Evolutionary conservation across 2,888 invertebrate genomes (phyloP).

Genomic region (Ophion ventricosus): DNA sequence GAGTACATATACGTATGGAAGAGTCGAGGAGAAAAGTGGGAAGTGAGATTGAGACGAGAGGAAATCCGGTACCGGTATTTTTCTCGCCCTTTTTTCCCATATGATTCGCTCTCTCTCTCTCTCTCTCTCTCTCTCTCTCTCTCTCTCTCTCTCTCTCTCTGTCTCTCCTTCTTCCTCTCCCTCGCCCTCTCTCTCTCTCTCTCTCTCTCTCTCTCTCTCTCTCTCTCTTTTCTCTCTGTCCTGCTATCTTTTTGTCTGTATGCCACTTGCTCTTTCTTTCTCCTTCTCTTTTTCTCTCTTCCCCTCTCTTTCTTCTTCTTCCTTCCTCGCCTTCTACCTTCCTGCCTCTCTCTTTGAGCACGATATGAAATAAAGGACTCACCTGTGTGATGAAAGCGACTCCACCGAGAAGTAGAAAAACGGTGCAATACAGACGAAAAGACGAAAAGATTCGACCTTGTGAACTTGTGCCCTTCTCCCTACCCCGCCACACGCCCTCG

Average conservation of each 20-base stretch:
- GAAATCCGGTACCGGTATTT: slow-evolving; percentile 35
- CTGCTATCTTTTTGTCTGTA: background rate
- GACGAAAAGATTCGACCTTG: slow-evolving; percentile 55
- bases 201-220: slow-evolving; percentile 5
- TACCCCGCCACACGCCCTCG: background rate
- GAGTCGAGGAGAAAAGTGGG: slow-evolving; percentile 8
- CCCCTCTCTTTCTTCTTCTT: background rate
- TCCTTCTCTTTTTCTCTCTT: too few relatives aligned
- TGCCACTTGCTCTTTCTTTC: background rate
- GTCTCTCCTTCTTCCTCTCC: background rate
- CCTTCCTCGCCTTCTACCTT: background rate
- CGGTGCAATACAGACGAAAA: slow-evolving; percentile 45
- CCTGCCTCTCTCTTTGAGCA: slow-evolving; percentile 16
- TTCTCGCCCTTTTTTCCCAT: too few relatives aligned
- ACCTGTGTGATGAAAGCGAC: slow-evolving; percentile 45
- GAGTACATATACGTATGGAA: background rate
- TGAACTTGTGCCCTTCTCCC: slow-evolving; percentile 31
- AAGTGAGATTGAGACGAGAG: slow-evolving; percentile 36
- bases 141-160: too few relatives aligned
- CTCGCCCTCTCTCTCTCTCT: background rate
- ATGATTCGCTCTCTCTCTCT: background rate
- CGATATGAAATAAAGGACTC: slow-evolving; percentile 41
- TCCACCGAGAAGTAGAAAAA: slow-evolving; percentile 19
- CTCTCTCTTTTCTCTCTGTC: too few relatives aligned
- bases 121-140: background rate